These are phyloP conservation scores for Odontomachus brunneus DNA, from an alignment of 1,140 invertebrate genomes.

Conservation along the genomic window DNA sequence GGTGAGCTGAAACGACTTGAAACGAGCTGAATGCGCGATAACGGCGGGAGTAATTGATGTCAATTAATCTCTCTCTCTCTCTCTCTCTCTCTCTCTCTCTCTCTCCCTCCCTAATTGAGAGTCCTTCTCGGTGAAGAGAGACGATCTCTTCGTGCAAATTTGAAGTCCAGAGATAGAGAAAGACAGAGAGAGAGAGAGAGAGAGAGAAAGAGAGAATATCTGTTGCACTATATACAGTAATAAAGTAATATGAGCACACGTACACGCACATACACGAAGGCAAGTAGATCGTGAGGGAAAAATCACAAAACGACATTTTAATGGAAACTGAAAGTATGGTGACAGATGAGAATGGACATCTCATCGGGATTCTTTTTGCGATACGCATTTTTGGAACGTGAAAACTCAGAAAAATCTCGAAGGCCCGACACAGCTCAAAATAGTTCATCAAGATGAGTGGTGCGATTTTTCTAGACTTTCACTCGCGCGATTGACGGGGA, in stretches of 20 bases:
- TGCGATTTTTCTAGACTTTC: background rate
- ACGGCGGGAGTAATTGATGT: background rate
- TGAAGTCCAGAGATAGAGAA: too few relatives aligned
- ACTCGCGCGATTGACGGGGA: background rate
- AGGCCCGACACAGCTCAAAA: background rate
- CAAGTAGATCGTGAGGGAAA: background rate
- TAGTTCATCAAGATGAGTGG: background rate
- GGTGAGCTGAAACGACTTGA: background rate
- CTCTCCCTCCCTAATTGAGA: too few relatives aligned
- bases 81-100: too few relatives aligned
- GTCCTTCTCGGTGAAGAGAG: background rate
- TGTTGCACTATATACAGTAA: background rate
- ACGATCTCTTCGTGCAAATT: background rate
- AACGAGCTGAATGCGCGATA: background rate
- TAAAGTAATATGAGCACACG: background rate
- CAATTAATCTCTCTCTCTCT: background rate
- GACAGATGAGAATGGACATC: conserved; percentile 51
- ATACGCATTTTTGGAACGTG: background rate
- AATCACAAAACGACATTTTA: conserved; percentile 27
- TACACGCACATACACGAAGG: background rate
- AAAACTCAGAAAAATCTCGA: background rate
- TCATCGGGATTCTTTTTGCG: background rate
- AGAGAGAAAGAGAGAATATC: background rate
- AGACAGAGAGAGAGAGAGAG: too few relatives aligned
- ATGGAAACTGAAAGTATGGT: conserved; percentile 61